phyloP scores from a whole-genome alignment of 2,888 invertebrate species.

The Caenorhabditis wallacei region DNA sequence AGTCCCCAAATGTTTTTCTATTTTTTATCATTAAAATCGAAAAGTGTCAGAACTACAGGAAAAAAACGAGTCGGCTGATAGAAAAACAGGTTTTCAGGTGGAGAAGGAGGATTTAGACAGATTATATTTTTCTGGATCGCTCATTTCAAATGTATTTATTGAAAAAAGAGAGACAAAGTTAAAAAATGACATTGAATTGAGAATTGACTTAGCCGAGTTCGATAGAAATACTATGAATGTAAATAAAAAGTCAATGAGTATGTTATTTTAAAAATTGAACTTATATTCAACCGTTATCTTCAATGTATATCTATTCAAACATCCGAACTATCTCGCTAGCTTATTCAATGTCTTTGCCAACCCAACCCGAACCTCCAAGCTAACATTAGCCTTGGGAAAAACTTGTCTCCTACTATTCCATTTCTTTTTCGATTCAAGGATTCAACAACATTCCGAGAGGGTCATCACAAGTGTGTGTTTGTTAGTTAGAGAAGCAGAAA shows the following conservation, averaged over 20 bases:
- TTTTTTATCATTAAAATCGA: constrained; percentile 8
- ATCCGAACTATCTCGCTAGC: not conserved
- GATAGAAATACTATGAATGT: too few species aligned
- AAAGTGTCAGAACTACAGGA: constrained; percentile 35
- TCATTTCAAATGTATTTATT: too few species aligned
- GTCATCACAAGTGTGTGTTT: constrained; percentile 19
- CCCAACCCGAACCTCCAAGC: not conserved
- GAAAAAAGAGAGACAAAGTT: too few species aligned
- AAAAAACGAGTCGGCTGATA: constrained; percentile 47
- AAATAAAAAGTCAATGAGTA: too few species aligned
- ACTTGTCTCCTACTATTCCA: constrained; percentile 25
- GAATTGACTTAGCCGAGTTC: too few species aligned
- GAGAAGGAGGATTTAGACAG: not conserved
- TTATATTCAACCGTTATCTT: too few species aligned
- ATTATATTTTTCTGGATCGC: not conserved
- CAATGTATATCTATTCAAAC: not conserved
- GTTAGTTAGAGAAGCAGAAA: not conserved
- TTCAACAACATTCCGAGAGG: constrained; percentile 37
- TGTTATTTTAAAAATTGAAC: too few species aligned
- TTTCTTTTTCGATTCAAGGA: not conserved
- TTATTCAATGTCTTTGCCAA: not conserved
- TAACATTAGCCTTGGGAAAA: not conserved
- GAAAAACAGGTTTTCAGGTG: constrained; percentile 22
- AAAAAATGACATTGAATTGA: too few species aligned
- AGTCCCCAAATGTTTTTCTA: too few species aligned